These are phyloP conservation scores for Sarcophaga peregrina DNA, from an alignment of 1,140 invertebrate species.

Conservation along the genomic window DNA sequence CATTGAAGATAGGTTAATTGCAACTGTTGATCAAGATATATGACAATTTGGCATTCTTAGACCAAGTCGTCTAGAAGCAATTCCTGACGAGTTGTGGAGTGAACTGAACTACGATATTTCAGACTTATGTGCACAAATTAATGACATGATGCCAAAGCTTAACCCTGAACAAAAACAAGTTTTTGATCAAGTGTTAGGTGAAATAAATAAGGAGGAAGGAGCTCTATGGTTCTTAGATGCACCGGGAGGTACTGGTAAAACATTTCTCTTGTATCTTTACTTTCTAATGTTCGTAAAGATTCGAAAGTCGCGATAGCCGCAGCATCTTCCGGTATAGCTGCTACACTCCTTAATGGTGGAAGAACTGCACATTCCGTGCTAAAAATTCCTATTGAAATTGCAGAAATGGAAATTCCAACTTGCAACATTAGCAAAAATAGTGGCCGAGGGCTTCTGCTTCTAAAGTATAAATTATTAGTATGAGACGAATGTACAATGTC, in stretches of 20 bases:
- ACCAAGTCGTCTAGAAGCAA: neutral
- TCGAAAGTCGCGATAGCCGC: conserved; percentile 55
- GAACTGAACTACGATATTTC: no score
- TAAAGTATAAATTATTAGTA: conserved; percentile 54
- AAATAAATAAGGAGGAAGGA: no score
- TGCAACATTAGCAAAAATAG: conserved; percentile 61
- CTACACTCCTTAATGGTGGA: conserved; percentile 68
- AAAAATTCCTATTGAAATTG: conserved; percentile 52
- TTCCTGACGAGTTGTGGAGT: no score
- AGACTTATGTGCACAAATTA: no score
- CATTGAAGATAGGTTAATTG: neutral
- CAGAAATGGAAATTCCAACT: conserved; percentile 52
- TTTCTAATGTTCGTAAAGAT: conserved; percentile 47
- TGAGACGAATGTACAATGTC: no score
- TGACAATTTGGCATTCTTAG: neutral
- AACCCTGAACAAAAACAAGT: no score
- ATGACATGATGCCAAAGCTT: no score
- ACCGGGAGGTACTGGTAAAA: conserved; percentile 39
- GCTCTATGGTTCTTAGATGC: conserved; percentile 25
- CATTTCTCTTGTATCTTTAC: conserved; percentile 22
- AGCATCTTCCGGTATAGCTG: conserved; percentile 68
- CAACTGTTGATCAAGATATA: neutral
- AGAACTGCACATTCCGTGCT: conserved; percentile 67
- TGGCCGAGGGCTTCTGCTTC: conserved; percentile 54
- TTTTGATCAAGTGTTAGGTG: no score